Base-by-base conservation (phyloP, 2,888 invertebrate species). In the Acanthosoma haemorrhoidale region DNA sequence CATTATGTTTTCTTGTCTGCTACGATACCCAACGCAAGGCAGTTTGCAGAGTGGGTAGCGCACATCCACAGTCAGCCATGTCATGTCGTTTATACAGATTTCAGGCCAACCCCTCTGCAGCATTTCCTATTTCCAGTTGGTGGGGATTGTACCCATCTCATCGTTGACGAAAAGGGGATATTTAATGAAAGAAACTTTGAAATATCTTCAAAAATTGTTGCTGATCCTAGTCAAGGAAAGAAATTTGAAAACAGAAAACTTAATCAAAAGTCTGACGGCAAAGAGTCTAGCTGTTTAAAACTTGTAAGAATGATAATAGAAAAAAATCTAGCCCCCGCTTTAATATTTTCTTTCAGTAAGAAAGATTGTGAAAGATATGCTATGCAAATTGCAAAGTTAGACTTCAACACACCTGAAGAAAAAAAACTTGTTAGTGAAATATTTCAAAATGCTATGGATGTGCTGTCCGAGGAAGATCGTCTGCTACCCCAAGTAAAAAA, bases 301-400 rank as follows among this genome's bases (percentile, higher is more conserved):
- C 94, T 99, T 73, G 92, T 99, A 18, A 96, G 97, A 81, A 97
- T 99, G 93, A 94, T 99, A 41, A 96, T 97, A 94, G 97, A 99
- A 78, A 84, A 95, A 25, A 95, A 94, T 80, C 94, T 98, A 80
- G 94, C 97, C 0, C 99, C 99, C 0, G 96, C 97, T 3, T 99
- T 99, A 75, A 94, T 97, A 70, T 99, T 99, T 83, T 97, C 97
- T 78, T 99, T 99, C 80, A 96, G 96, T 77, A 96, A 97, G 79
- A 98, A 96, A 79, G 98, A 99, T 76, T 99, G 99, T 78, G 99
- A 99, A 80, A 82, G 90, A 0, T 99, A 96, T 79, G 99, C 98
- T 0, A 88, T 94, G 85, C 94, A 96, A 80, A 91, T 99, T 90
- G 90, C 96, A 0, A 96, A 96, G 80, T 82, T 99, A n/a, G 51